Percentiles rank a stretch among this genome's conserved stretches.
These are phyloP conservation scores for Pristiophorus japonicus DNA, from an alignment of 2,113 vertebrate species.

Conservation along the genomic window DNA sequence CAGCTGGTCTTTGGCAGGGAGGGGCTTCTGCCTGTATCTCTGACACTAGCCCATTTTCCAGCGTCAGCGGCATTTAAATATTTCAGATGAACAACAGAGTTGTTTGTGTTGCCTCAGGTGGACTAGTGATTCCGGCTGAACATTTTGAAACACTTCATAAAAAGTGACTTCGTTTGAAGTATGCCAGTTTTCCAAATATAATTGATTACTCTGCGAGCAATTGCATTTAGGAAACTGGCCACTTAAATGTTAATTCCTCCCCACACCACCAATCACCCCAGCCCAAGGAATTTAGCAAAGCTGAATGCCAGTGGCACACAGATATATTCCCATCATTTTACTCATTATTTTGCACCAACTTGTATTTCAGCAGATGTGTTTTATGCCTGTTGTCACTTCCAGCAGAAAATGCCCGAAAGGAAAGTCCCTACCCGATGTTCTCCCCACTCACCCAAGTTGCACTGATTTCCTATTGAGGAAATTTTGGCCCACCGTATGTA, in stretches of 20 bases:
- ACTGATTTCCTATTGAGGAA: not conserved
- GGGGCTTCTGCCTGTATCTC: not conserved
- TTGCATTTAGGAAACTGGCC: not conserved
- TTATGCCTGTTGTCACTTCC: not conserved
- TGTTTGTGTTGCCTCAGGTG: not conserved
- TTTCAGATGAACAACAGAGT: no score
- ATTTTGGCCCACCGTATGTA: no score
- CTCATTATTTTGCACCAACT: not conserved
- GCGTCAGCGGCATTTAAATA: no score
- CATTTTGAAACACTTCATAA: not conserved
- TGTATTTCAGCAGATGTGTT: not conserved
- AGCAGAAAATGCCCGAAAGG: not conserved
- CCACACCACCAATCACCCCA: no score
- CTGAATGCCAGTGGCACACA: not conserved
- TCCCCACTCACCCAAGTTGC: not conserved
- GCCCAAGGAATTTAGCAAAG: not conserved
- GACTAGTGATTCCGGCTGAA: not conserved
- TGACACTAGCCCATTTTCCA: not conserved
- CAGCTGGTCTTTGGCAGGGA: not conserved
- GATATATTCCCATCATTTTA: not conserved
- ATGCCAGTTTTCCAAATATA: not conserved
- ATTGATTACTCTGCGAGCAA: not conserved
- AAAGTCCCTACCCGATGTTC: not conserved
- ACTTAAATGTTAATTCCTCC: not conserved
- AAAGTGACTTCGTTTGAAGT: not conserved